Conservation (phyloP, 2,888 invertebrate species). For the Gisinianus flammeolus region DNA sequence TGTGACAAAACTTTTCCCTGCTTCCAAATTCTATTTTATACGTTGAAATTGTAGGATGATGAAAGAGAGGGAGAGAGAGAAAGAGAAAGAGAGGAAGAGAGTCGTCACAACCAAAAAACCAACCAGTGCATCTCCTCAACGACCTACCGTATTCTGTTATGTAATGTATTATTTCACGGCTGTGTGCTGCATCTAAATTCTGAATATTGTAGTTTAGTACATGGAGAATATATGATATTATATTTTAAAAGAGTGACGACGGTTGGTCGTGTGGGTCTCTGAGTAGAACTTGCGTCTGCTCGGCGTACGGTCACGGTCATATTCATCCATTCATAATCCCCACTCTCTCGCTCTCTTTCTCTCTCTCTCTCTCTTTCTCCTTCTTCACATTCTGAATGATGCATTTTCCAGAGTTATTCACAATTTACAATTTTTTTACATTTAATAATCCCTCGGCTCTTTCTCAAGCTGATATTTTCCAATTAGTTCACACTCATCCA, state of each 20-base stretch:
- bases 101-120: background rate
- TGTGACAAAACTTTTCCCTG: conserved; percentile 34
- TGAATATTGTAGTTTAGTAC: background rate
- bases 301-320: conserved; percentile 28
- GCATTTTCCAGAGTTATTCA: background rate
- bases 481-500: conserved; percentile 31
- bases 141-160: background rate
- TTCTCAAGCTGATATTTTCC: background rate
- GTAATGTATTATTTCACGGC: too few species aligned
- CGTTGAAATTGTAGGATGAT: background rate
- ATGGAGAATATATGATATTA: background rate
- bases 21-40: background rate
- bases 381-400: background rate
- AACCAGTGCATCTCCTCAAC: background rate
- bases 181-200: too few species aligned
- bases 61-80: too few species aligned
- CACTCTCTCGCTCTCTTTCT: background rate
- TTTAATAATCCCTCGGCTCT: background rate
- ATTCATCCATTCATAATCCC: conserved; percentile 6
- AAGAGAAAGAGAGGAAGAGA: background rate
- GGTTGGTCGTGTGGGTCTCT: background rate
- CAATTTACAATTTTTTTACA: background rate
- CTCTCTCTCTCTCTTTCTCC: background rate
- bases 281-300: background rate
- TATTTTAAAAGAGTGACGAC: conserved; percentile 18